Conservation (phyloP, 2,797 vertebrate genomes). For the Alectoris magna region DNA sequence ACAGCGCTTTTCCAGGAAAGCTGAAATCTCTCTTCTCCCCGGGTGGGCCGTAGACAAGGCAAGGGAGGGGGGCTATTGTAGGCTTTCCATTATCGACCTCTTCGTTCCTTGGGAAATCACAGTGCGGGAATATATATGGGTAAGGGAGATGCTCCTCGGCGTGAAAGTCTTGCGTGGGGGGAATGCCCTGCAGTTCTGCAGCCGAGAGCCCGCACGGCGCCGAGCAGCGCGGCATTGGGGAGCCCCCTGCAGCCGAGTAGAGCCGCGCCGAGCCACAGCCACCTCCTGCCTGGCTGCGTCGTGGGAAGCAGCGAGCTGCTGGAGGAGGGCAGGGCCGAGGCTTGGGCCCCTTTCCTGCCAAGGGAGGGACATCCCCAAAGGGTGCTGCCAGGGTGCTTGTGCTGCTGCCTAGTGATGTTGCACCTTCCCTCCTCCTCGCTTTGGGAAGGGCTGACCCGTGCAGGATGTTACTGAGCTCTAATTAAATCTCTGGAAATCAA, state of each 20-base stretch:
- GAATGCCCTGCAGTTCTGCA: background rate
- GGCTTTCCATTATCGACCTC: background rate
- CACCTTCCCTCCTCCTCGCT: background rate
- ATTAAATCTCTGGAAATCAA: conserved; percentile 60
- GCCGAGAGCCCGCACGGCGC: rapidly evolving
- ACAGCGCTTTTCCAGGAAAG: rapidly evolving
- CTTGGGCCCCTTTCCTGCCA: rapidly evolving
- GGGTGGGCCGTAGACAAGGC: background rate
- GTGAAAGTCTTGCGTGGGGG: background rate
- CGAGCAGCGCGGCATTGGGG: background rate
- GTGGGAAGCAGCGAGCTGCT: background rate
- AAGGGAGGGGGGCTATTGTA: background rate
- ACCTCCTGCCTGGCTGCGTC: rapidly evolving
- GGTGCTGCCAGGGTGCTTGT: background rate
- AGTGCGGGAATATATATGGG: rapidly evolving
- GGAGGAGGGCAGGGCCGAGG: rapidly evolving
- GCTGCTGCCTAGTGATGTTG: background rate
- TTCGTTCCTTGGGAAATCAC: background rate
- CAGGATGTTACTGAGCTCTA: background rate
- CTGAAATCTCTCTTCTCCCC: background rate
- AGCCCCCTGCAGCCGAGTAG: conserved; percentile 39
- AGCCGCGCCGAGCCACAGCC: background rate
- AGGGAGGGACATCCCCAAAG: background rate
- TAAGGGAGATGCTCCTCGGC: background rate
- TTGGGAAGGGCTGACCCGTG: background rate